Percentiles rank a stretch among this genome's conserved stretches.
These are phyloP conservation scores for Amiota communis DNA, from an alignment of 2,888 invertebrate genomes.

Conservation along the genomic window DNA sequence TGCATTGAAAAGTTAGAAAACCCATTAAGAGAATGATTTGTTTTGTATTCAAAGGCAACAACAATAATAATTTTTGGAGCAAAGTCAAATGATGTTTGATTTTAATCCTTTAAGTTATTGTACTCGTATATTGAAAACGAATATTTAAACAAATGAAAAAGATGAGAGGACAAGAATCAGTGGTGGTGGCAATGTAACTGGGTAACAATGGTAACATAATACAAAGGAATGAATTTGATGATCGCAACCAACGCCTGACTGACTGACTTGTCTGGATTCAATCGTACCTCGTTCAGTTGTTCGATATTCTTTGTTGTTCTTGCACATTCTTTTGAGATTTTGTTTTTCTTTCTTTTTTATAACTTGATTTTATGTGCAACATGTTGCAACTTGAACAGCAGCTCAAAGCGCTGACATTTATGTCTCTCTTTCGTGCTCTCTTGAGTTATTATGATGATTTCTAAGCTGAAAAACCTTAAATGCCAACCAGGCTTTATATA, in stretches of 20 bases:
- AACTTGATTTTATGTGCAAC: neutral
- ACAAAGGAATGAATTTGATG: no score
- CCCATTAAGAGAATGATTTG: conserved; percentile 64
- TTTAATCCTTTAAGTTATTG: conserved; percentile 66
- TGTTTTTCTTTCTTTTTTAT: neutral
- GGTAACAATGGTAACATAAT: no score
- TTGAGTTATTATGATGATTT: conserved; percentile 14
- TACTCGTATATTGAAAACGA: conserved; percentile 18
- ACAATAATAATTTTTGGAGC: conserved; percentile 26
- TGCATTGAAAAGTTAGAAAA: conserved; percentile 26
- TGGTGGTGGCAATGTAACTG: no score
- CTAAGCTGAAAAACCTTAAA: conserved; percentile 7
- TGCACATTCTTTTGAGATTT: conserved; percentile 23
- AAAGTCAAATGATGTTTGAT: conserved; percentile 43
- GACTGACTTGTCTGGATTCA: no score
- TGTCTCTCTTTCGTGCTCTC: neutral
- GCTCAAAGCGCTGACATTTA: conserved; percentile 6
- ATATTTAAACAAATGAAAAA: neutral
- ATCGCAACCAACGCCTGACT: no score
- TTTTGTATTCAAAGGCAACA: conserved; percentile 52
- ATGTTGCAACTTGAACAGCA: conserved; percentile 8
- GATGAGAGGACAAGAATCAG: conserved; percentile 38
- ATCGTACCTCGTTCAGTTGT: no score
- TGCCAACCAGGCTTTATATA: neutral
- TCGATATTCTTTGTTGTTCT: conserved; percentile 60